These are phyloP conservation scores for Oryzias dopingdopingensis DNA, from an alignment of 2,797 vertebrate genomes.

Conservation along the genomic window DNA sequence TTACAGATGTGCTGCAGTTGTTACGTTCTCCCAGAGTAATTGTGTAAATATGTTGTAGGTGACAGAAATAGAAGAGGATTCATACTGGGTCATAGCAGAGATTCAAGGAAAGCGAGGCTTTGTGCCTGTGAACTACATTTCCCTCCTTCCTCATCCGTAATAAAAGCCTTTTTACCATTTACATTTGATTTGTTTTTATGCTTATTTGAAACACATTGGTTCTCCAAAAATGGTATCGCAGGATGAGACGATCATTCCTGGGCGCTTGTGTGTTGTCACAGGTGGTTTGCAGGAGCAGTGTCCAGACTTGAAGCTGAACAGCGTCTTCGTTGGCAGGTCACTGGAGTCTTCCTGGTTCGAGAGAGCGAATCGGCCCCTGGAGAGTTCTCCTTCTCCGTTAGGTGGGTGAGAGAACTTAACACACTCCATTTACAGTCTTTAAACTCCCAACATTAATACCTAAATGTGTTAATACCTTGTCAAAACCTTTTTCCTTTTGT, in stretches of 20 bases:
- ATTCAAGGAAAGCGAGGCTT: slow-evolving; percentile 83
- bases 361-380: slow-evolving; percentile 91
- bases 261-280: slow-evolving; percentile 33
- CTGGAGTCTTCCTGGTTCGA: slow-evolving; percentile 85
- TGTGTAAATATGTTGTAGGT: slow-evolving; percentile 74
- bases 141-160: slow-evolving; percentile 86
- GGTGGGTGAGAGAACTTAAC: slow-evolving; percentile 74
- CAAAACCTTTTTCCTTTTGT: no score
- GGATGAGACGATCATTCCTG: background rate
- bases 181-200: background rate
- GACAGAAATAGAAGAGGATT: slow-evolving; percentile 91
- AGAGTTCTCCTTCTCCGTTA: slow-evolving; percentile 90
- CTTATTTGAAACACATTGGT: background rate
- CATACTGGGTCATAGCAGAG: slow-evolving; percentile 90
- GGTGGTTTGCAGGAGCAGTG: slow-evolving; percentile 87
- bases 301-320: slow-evolving; percentile 85
- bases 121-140: slow-evolving; percentile 90
- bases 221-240: background rate
- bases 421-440: background rate
- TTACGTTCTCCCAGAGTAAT: slow-evolving; percentile 2
- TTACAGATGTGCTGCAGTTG: background rate
- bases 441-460: no score
- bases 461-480: no score
- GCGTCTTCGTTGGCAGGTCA: slow-evolving; percentile 72
- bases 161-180: slow-evolving; percentile 28